These are phyloP conservation scores for Florisuga fusca DNA, from an alignment of 2,797 vertebrate species.

Conservation along the genomic window DNA sequence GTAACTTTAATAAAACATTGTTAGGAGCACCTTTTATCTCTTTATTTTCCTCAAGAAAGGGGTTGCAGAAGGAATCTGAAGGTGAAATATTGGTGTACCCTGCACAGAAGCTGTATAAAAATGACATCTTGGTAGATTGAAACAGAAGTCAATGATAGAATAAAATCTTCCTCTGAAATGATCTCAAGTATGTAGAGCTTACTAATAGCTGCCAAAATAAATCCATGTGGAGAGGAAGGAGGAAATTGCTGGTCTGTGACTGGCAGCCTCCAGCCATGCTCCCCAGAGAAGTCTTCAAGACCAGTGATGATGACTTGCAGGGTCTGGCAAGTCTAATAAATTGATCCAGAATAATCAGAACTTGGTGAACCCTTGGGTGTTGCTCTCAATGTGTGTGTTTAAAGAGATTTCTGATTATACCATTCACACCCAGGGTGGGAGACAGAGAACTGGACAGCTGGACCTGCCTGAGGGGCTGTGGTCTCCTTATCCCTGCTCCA, in stretches of 20 bases:
- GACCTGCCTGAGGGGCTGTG: background rate
- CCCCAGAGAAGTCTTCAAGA: background rate
- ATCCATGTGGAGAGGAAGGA: background rate
- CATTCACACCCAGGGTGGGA: background rate
- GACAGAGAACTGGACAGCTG: background rate
- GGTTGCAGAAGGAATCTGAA: background rate
- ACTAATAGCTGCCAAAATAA: background rate
- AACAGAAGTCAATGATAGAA: background rate
- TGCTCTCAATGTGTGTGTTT: background rate
- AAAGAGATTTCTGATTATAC: background rate
- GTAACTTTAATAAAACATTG: background rate
- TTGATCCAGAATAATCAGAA: background rate
- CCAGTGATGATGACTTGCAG: background rate
- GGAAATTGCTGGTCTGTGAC: background rate
- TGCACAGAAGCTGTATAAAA: background rate
- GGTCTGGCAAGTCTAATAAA: constrained; percentile 14
- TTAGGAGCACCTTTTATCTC: background rate
- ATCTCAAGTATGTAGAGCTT: background rate
- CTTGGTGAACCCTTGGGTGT: background rate
- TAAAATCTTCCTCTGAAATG: constrained; percentile 10
- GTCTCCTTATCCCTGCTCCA: rapidly evolving
- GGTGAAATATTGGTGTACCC: background rate
- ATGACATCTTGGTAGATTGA: background rate
- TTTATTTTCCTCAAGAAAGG: background rate
- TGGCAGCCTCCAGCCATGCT: background rate